Evolutionary conservation across 1,140 invertebrate genomes (phyloP).

Genomic region (Lepidurus couesii): DNA sequence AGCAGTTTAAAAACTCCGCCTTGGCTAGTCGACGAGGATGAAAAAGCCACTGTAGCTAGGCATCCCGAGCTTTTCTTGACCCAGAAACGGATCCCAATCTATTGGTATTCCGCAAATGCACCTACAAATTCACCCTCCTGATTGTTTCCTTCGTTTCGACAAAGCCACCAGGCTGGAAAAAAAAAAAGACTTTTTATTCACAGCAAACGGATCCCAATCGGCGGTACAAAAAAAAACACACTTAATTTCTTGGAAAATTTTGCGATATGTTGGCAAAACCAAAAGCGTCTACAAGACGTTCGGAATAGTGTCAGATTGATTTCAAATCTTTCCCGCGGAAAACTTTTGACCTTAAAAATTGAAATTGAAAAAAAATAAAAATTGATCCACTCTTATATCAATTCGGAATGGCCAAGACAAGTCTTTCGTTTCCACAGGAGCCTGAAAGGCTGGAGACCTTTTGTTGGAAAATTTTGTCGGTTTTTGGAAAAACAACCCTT

Average conservation of each 20-base stretch:
- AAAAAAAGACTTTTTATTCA: neutral
- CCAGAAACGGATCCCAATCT: neutral
- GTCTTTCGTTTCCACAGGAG: slow-evolving; percentile 10
- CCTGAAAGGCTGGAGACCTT: slow-evolving; percentile 20
- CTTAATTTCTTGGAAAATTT: neutral
- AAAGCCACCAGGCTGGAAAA: neutral
- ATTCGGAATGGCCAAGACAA: slow-evolving; percentile 16
- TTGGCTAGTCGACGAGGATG: slow-evolving; percentile 16
- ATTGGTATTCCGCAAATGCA: neutral
- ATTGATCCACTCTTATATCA: neutral
- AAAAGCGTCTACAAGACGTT: neutral
- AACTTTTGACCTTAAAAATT: slow-evolving; percentile 24
- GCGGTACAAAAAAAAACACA: neutral
- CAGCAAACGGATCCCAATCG: neutral
- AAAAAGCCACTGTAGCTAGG: slow-evolving; percentile 6
- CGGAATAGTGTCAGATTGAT: slow-evolving; percentile 2
- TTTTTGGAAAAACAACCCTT: neutral
- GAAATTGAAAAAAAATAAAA: slow-evolving; percentile 22
- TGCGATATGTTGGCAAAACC: neutral
- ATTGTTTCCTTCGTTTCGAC: neutral
- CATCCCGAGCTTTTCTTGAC: neutral
- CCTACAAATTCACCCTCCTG: neutral
- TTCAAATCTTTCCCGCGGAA: neutral
- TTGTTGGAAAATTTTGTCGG: neutral
- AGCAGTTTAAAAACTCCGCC: slow-evolving; percentile 8